Evolutionary conservation across 2,888 invertebrate species (phyloP).

Genomic region (Hemithea aestivaria): DNA sequence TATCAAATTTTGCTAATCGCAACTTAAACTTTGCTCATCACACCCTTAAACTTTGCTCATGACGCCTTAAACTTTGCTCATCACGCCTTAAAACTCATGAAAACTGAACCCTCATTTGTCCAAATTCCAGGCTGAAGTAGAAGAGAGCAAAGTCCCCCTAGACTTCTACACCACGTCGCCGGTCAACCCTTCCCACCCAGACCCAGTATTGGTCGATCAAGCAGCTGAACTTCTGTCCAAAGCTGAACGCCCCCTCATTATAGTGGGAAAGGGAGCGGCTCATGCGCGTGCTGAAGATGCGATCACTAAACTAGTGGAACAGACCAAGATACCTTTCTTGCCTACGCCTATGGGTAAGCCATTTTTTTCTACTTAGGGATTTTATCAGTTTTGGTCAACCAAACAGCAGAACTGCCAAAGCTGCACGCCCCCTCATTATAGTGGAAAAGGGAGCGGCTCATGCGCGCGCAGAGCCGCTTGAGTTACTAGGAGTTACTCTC

Average conservation of each 20-base stretch:
- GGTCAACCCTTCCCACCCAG: constrained; percentile 84
- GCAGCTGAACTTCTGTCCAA: constrained; percentile 84
- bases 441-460: constrained; percentile 95
- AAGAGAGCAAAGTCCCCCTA: constrained; percentile 62
- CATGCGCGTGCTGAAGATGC: constrained; percentile 88
- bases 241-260: constrained; percentile 91
- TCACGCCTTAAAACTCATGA: background rate
- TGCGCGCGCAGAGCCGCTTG: constrained; percentile 87
- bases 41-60: constrained; percentile 88
- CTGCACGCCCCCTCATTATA: constrained; percentile 91
- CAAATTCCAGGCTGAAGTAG: constrained; percentile 52
- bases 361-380: no score
- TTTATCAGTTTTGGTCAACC: constrained; percentile 81
- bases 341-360: constrained; percentile 95
- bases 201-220: constrained; percentile 81
- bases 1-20: no score
- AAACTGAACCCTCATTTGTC: background rate
- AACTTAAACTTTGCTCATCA: no score
- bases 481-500: no score
- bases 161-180: constrained; percentile 76
- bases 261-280: constrained; percentile 94
- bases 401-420: constrained; percentile 83
- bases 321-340: constrained; percentile 90
- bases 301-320: constrained; percentile 83
- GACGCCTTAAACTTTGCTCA: constrained; percentile 37